Evolutionary conservation across 2,797 vertebrate species (phyloP).

Genomic region (Smutsia gigantea): DNA sequence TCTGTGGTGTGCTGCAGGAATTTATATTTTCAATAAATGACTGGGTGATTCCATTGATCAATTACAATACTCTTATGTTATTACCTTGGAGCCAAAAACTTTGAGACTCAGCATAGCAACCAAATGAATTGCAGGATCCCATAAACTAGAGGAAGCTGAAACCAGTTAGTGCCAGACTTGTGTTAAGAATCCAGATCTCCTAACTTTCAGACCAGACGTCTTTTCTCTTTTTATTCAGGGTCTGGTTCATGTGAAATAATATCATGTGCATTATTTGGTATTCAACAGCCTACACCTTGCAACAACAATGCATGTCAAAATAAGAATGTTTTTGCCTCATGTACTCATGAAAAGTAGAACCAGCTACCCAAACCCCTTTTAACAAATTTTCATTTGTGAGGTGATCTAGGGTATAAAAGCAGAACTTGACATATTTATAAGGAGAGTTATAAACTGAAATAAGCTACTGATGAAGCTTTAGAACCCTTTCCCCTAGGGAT

Average conservation of each 20-base stretch:
- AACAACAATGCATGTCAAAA: conserved; percentile 6
- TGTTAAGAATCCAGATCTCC: neutral
- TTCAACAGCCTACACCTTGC: neutral
- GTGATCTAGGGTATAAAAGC: conserved; percentile 43
- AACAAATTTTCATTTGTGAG: conserved; percentile 45
- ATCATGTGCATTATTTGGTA: neutral
- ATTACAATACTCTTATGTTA: neutral
- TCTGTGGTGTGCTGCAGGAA: neutral
- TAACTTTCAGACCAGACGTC: neutral
- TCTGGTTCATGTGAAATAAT: neutral
- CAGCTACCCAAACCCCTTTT: neutral
- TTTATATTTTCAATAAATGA: neutral
- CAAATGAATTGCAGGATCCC: neutral
- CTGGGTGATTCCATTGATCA: neutral
- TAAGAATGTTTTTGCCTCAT: conserved; percentile 30
- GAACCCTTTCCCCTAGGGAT: neutral
- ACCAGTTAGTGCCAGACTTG: neutral
- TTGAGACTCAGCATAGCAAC: neutral
- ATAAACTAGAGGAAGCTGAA: neutral
- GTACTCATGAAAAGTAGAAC: conserved; percentile 40
- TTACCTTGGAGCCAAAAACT: neutral
- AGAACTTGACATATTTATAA: conserved; percentile 60
- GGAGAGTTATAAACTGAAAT: neutral
- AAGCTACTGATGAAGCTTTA: conserved; percentile 16
- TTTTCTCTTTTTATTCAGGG: neutral